These are phyloP conservation scores for Pteronotus mesoamericanus DNA, from an alignment of 2,797 vertebrate species.

Conservation along the genomic window DNA sequence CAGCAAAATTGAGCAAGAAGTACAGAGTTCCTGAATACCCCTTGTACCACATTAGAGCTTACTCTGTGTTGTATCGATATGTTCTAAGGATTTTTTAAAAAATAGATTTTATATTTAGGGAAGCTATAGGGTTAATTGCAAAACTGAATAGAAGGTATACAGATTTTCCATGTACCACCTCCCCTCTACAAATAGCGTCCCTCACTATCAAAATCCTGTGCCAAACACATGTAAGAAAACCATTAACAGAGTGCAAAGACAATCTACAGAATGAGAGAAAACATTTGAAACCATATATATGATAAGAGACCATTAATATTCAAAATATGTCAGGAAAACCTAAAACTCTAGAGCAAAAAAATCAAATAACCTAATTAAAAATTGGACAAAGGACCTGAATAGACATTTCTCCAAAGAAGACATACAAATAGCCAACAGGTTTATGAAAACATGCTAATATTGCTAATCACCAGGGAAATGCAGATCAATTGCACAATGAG, in stretches of 20 bases:
- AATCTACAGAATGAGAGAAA: not conserved
- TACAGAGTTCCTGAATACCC: not conserved
- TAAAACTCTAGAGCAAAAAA: not conserved
- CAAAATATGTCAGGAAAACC: not conserved
- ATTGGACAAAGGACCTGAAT: not conserved
- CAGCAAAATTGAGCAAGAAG: not conserved
- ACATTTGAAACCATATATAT: not conserved
- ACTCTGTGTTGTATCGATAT: not conserved
- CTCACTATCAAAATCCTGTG: not conserved
- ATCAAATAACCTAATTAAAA: not conserved
- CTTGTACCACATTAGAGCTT: not conserved
- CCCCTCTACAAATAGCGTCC: not conserved
- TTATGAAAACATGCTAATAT: not conserved
- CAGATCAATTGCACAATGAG: not conserved
- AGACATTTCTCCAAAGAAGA: not conserved
- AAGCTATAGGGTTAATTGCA: not conserved
- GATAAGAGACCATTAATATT: not conserved
- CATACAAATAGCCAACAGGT: not conserved
- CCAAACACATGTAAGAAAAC: not conserved
- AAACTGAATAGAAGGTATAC: not conserved
- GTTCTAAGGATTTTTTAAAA: not conserved
- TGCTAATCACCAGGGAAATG: not conserved
- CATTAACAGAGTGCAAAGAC: not conserved
- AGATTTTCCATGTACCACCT: not conserved
- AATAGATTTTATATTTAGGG: not conserved